Evolutionary conservation across 2,888 invertebrate genomes (phyloP), one percentile per base, ranked within the genome.

Genomic region (Leptothorax acervorum): DNA sequence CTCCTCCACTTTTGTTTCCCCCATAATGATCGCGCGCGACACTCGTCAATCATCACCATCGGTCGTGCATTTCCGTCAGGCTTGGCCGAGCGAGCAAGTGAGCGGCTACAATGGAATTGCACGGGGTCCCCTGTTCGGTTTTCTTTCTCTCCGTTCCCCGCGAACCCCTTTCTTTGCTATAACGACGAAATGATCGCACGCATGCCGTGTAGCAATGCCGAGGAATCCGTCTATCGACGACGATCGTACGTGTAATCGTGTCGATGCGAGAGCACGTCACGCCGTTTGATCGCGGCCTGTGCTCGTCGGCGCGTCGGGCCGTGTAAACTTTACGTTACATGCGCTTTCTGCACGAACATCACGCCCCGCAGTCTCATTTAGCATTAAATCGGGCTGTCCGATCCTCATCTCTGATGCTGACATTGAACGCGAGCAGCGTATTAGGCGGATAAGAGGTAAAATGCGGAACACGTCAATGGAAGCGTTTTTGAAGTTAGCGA

Each of bases 41-140:
- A 84, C 39, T 89, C 78, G 85, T 91, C 89, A 87, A 89, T 91
- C 90, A 85, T 88, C 87, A 60, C 51, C 81, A 73, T 55, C 89
- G 88, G 83, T 86, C 88, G 88, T 90, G 91, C 91, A 90, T 90
- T 85, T 89, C 90, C 87, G 90, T 90, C 88, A 86, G 84, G 90
- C 90, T 82, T 86, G 83, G 87, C 83, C 85, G 89, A 75, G 79
- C 87, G 82, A 84, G 57, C 84, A 71, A 78, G 63, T 35, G 88
- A 78, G 51, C 31, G 89, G 51, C 65, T 39, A 53, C 74, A 70
- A 82, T 82, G 86, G 82, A 82, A 86, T 68, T 35, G 70, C 79
- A 35, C 15, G n/a, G 42, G 55, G 4, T n/a, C 35, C 76, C 74
- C 65, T 57, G 8, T 28, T 66, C 55, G 51, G 31, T 62, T 28